Base-by-base conservation (phyloP, 2,797 vertebrate species). In the Cuniculus paca region DNA sequence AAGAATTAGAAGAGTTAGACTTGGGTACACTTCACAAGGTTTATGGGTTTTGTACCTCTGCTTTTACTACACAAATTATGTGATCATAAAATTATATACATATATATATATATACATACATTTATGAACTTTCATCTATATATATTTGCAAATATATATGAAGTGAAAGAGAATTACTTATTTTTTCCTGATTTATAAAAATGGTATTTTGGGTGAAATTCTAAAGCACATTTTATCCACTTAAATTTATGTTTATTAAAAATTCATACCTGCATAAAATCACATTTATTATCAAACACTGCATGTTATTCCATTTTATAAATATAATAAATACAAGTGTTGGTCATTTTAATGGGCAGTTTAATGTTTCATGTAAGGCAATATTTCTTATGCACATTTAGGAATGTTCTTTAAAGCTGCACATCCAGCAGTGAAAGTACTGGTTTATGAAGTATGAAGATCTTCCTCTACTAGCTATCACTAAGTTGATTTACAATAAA, bases 121-220 rank as follows among this genome's bases (percentile, higher is more conserved):
- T 20, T 52, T 8, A 7, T 52, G n/a, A 45, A 61, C 14, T 56
- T 14, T 13, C 45, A 60, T 52, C 8, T 75, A 31, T 20, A 54
- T 78, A 90, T 58, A 26, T 42, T 81, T 82, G 24, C 52, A 88
- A 91, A 77, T 91, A 45, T 63, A 54, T 34, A 80, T 72, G 54
- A 52, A 88, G 56, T 75, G 28, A 90, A 36, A 42, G 26, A 72
- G 19, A 79, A 80, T 90, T 68, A 54, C 16, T 17, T 19, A 58
- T 20, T 89, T 95, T 95, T 80, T 56, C 60, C 92, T 91, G 16
- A 63, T 61, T 94, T 88, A 84, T 81, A 39, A 50, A 50, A 61
- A 77, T 90, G 78, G 31, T 84, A 68, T 86, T 94, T 74, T 88
- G 48, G 22, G 0, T 65, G 36, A 78, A 72, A 90, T 77, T 86